phyloP scores from a whole-genome alignment of 92 coral and sea anemone genomes.

The Zoanthus solanderi region DNA sequence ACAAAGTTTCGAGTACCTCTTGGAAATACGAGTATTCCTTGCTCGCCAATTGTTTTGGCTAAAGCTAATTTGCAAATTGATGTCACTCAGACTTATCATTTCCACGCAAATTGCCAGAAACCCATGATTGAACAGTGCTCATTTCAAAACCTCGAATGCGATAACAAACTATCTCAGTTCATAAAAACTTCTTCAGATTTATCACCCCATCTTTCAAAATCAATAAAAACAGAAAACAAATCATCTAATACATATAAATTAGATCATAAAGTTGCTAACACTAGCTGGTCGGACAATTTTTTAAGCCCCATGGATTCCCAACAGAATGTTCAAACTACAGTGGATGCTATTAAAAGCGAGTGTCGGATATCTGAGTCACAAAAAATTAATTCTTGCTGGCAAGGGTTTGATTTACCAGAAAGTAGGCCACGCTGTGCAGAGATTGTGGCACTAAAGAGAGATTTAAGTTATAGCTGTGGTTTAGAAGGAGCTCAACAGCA shows the following conservation, averaged over 20 bases:
- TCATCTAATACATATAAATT: background rate
- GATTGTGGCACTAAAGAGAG: background rate
- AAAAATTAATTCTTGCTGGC: background rate
- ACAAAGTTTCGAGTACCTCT: slow-evolving; percentile 45
- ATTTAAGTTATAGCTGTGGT: background rate
- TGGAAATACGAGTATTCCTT: slow-evolving; percentile 10
- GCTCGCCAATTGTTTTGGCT: slow-evolving; percentile 30
- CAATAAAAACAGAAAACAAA: slow-evolving; percentile 9
- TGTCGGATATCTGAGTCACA: background rate
- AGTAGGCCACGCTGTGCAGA: background rate
- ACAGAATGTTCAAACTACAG: background rate
- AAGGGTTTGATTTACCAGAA: background rate
- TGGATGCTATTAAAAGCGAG: background rate
- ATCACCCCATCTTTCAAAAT: slow-evolving; percentile 14
- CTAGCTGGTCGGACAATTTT: background rate
- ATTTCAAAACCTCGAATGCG: background rate
- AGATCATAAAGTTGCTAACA: background rate
- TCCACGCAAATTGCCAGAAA: slow-evolving; percentile 36
- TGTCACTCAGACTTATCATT: slow-evolving; percentile 42
- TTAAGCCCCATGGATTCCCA: background rate
- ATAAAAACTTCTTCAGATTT: background rate
- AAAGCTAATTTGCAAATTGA: slow-evolving; percentile 40
- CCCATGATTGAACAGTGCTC: background rate
- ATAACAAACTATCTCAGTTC: background rate
- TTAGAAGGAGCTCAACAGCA: background rate